These are phyloP conservation scores for Telenomus remus DNA, from an alignment of 1,140 invertebrate genomes.

Conservation along the genomic window DNA sequence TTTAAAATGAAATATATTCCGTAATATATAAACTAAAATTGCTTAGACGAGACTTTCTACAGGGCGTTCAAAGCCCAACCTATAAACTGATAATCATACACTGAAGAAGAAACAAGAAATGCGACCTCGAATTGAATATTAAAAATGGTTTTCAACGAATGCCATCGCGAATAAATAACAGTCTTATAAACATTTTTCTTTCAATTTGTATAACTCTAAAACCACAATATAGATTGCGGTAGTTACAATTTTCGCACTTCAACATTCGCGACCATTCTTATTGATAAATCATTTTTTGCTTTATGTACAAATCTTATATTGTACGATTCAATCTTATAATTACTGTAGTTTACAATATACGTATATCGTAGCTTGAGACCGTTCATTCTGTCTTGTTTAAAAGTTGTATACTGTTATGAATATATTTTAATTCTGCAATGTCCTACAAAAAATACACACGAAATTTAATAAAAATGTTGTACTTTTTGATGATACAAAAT, in stretches of 20 bases:
- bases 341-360: constrained; percentile 19
- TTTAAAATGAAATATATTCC: no score
- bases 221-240: constrained; percentile 25
- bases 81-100: no score
- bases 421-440: not conserved
- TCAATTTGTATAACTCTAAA: constrained; percentile 11
- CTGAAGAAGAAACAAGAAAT: not conserved
- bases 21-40: no score
- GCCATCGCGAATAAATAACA: constrained; percentile 39
- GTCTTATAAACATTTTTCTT: constrained; percentile 28
- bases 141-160: constrained; percentile 8
- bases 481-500: not conserved
- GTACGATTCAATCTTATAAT: constrained; percentile 22
- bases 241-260: constrained; percentile 3
- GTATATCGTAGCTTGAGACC: not conserved
- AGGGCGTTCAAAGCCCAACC: no score
- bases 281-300: constrained; percentile 7
- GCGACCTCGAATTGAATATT: not conserved
- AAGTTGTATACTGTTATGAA: not conserved
- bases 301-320: constrained; percentile 26
- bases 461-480: not conserved
- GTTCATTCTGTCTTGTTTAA: not conserved
- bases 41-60: no score
- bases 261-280: constrained; percentile 10
- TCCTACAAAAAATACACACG: not conserved